These are phyloP conservation scores for Hoplodrina ambigua DNA, from an alignment of 2,888 invertebrate genomes.

Conservation along the genomic window DNA sequence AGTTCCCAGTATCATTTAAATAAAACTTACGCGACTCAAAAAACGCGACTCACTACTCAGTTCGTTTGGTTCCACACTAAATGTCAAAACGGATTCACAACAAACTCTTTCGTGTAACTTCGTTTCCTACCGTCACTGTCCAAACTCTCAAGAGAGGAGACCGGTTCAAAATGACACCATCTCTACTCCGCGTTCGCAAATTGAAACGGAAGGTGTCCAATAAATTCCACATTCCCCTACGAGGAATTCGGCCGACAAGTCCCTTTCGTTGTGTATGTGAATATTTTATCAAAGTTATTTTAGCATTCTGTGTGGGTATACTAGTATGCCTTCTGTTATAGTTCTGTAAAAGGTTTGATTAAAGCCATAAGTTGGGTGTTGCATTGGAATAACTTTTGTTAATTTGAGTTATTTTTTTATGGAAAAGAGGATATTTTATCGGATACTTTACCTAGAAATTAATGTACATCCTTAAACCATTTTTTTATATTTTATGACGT, in stretches of 20 bases:
- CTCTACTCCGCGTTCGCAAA: conserved; percentile 78
- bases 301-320: conserved; percentile 63
- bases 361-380: conserved; percentile 44
- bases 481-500: too few species aligned
- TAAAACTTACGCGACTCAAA: too few species aligned
- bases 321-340: conserved; percentile 53
- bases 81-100: conserved; percentile 9
- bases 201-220: conserved; percentile 88
- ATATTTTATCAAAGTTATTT: conserved; percentile 78
- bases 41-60: not conserved
- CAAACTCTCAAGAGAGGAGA: conserved; percentile 56
- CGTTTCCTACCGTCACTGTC: conserved; percentile 46
- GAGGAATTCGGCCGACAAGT: conserved; percentile 77
- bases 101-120: conserved; percentile 38
- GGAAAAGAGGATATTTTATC: too few species aligned
- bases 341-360: conserved; percentile 56
- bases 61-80: not conserved
- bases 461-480: too few species aligned
- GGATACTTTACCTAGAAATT: too few species aligned
- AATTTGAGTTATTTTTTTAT: too few species aligned
- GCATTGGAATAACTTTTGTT: conserved; percentile 4
- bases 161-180: conserved; percentile 72
- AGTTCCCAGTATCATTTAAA: too few species aligned
- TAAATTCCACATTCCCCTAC: conserved; percentile 80
- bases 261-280: conserved; percentile 77